Base-by-base conservation (phyloP, 2,113 vertebrate genomes). In the Smithornis capensis region DNA sequence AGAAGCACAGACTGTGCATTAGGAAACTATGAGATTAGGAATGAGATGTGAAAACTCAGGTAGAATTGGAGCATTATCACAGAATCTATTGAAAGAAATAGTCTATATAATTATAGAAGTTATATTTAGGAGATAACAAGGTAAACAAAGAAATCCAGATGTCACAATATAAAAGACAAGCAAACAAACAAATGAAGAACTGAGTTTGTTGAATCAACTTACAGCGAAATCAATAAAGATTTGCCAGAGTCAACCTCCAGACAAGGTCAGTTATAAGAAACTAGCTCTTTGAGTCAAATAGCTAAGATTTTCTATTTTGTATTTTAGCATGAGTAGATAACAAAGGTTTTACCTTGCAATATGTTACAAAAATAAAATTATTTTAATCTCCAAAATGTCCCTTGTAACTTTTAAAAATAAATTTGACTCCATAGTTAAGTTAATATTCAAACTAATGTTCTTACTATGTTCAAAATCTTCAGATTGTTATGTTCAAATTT, bases 141-240 rank as follows among this genome's bases (percentile, higher is more conserved):
- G 35, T 64, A 89, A 94, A 88, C 1, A 0, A 83, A 68, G 53
- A 84, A 79, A 71, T 38, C 2, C 38, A 85, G 55, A 67, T 82
- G 50, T 74, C 77, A 67, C n/a, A 71, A 47, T 79, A 73, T 81
- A 56, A 93, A 89, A 79, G 73, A 40, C 28, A 88, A 94, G 17
- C 19, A 84, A 91, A 33, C 13, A 84, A 89, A 80, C 55, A 74
- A 70, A 67, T 37, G 8, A 42, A 79, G 12, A 88, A 83, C 37
- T 62, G 62, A 68, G 27, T 50, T 91, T 86, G 77, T 91, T 90
- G 86, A 94, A 94, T 95, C 44, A 87, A 55, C 17, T 18, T 71
- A 81, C 35, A 80, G 28, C 83, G 29, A 64, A 64, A 80, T 91
- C 88, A 86, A 94, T 91, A 93, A 92, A 91, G 50, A 81, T 85